phyloP scores from a whole-genome alignment of 2,113 vertebrate species.

The Vombatus ursinus region DNA sequence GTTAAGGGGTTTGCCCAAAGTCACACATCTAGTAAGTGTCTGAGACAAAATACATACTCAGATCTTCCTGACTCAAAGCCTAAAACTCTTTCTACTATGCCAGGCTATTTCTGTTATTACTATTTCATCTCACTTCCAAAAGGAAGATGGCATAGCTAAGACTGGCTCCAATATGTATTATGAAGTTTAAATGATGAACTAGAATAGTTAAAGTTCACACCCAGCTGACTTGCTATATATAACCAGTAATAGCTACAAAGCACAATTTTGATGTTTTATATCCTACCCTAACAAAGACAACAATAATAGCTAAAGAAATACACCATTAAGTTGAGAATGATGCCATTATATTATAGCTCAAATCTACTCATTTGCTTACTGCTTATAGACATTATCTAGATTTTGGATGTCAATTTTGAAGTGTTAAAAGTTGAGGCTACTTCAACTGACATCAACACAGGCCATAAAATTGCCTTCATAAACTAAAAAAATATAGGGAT shows the following conservation, averaged over 20 bases:
- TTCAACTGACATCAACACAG: slow-evolving; percentile 11
- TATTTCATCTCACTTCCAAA: not conserved
- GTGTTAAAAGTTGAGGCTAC: not conserved
- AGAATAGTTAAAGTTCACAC: not conserved
- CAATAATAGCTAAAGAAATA: not conserved
- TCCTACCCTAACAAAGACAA: not conserved
- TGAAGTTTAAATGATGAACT: not conserved
- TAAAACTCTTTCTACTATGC: not conserved
- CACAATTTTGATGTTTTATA: not conserved
- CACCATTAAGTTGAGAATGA: not conserved
- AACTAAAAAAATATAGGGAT: not conserved
- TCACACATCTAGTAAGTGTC: too few relatives aligned
- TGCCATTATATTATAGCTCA: not conserved
- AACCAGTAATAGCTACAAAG: not conserved
- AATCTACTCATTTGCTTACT: not conserved
- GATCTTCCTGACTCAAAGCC: not conserved
- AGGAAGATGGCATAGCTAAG: slow-evolving; percentile 39
- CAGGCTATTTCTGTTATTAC: not conserved
- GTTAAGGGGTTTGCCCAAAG: not conserved
- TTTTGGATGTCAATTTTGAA: not conserved
- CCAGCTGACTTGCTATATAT: not conserved
- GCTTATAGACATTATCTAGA: not conserved
- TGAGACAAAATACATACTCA: not conserved
- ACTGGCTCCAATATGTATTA: slow-evolving; percentile 1
- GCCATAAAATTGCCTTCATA: slow-evolving; percentile 9